Evolutionary conservation across 2,797 vertebrate genomes (phyloP).

Genomic region (Nothura maculosa): DNA sequence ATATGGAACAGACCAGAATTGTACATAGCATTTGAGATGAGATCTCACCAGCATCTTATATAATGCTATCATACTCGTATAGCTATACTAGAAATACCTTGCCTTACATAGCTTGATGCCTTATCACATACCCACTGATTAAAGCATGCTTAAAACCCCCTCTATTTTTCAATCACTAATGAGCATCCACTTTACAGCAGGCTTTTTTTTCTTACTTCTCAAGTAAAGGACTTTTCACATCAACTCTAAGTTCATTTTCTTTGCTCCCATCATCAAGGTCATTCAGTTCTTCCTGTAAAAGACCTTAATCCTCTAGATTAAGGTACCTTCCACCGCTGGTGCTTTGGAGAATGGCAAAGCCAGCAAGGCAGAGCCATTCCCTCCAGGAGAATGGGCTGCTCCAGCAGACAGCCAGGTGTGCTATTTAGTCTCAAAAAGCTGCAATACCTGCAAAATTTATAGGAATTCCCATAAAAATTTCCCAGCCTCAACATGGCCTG

Average conservation of each 20-base stretch:
- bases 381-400: not conserved
- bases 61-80: slow-evolving; percentile 69
- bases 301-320: not conserved
- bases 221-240: slow-evolving; percentile 64
- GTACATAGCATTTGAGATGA: slow-evolving; percentile 61
- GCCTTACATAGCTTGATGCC: slow-evolving; percentile 67
- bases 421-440: not conserved
- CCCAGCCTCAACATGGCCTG: fast-evolving
- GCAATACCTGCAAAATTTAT: not conserved
- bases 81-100: slow-evolving; percentile 74
- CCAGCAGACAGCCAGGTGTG: not conserved
- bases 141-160: slow-evolving; percentile 75
- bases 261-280: slow-evolving; percentile 64
- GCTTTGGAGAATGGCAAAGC: slow-evolving; percentile 11
- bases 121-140: slow-evolving; percentile 73
- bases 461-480: not conserved
- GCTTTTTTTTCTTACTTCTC: slow-evolving; percentile 37
- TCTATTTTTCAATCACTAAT: slow-evolving; percentile 72
- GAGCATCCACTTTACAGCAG: slow-evolving; percentile 70
- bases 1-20: slow-evolving; percentile 57
- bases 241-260: slow-evolving; percentile 51
- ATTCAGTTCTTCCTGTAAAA: slow-evolving; percentile 43
- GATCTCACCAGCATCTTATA: slow-evolving; percentile 69
- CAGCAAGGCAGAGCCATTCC: not conserved
- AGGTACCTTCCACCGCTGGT: not conserved